These are phyloP conservation scores for Trichoplusia ni DNA, from an alignment of 1,140 invertebrate genomes.

Conservation along the genomic window DNA sequence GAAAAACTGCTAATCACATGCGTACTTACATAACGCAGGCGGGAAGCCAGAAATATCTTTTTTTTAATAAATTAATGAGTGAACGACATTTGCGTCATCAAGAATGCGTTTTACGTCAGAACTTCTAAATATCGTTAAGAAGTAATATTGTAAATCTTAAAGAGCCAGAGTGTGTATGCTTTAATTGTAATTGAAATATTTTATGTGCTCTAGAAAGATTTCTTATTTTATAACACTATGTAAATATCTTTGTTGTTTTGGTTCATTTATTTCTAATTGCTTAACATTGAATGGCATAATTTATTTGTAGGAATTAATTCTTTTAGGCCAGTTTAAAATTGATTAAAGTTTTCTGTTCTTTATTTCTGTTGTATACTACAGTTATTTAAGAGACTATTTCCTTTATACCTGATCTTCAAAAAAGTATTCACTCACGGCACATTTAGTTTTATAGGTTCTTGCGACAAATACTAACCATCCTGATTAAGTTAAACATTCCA, in stretches of 20 bases:
- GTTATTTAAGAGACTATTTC: too few relatives aligned
- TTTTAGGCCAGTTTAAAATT: too few relatives aligned
- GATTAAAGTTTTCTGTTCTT: background rate
- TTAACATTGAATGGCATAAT: too few relatives aligned
- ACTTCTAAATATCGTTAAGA: conserved; percentile 15
- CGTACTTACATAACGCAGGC: conserved; percentile 27
- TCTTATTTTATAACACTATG: background rate
- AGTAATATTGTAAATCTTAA: conserved; percentile 9
- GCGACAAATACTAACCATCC: too few relatives aligned
- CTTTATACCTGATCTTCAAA: too few relatives aligned
- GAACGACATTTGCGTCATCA: conserved; percentile 29
- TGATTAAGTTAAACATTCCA: too few relatives aligned
- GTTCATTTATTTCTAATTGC: too few relatives aligned
- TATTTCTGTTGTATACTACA: too few relatives aligned
- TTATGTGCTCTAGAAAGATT: background rate
- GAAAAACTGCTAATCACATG: conserved; percentile 19
- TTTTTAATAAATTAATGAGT: conserved; percentile 38
- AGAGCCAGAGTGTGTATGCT: too few relatives aligned
- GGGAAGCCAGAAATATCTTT: conserved; percentile 30
- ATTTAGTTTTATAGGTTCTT: too few relatives aligned
- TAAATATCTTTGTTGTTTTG: background rate
- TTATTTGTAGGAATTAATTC: too few relatives aligned
- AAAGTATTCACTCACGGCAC: too few relatives aligned
- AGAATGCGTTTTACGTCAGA: conserved; percentile 31
- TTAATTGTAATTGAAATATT: background rate